Base-by-base conservation (phyloP, 2,113 vertebrate genomes). In the Rhinolophus ferrumequinum region DNA sequence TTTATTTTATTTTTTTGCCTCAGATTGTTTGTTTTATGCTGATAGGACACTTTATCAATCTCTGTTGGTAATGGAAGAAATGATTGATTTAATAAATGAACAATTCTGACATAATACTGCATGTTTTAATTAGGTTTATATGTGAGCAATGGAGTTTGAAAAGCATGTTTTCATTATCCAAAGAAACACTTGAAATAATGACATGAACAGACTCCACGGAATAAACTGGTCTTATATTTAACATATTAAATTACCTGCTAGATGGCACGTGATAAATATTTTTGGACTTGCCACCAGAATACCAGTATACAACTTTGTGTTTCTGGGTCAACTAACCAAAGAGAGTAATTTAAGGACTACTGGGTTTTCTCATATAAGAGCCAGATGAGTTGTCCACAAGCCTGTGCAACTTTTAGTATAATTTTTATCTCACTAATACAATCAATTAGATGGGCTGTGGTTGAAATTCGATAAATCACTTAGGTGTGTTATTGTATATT, bases 31-130 rank as follows among this genome's bases (percentile, higher is more conserved):
- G 8, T 38, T 76, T 54, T 92, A 70, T 88, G 26, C 9, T 90
- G 18, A 93, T 14, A 70, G 35, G 19, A 93, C 13, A 24, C 6
- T 41, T 41, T 73, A 69, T 64, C 66, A 84, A 70, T 69, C 47
- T 90, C 88, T 60, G 15, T 84, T 54, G 79, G 16, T 44, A 94
- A 80, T 22, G 54, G 58, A 95, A 92, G 4, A 92, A 80, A 69
- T 58, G 8, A 66, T 33, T 95, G 52, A 94, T 80, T 73, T 79
- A 90, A 95, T 69, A 96, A 66, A 84, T 64, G 16, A 86, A 41
- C 10, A 88, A 81, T 60, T 89, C 16, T 92, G 54, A 72, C 41
- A 72, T 22, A 3, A 89, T 70, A 22, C 1, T 86, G 5, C 10
- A 67, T 67, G 72, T 82, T 88, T 92, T 82, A 95, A 56, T 84